phyloP scores from a whole-genome alignment of 2,797 vertebrate genomes.

The Mormyrus hasselquistii region DNA sequence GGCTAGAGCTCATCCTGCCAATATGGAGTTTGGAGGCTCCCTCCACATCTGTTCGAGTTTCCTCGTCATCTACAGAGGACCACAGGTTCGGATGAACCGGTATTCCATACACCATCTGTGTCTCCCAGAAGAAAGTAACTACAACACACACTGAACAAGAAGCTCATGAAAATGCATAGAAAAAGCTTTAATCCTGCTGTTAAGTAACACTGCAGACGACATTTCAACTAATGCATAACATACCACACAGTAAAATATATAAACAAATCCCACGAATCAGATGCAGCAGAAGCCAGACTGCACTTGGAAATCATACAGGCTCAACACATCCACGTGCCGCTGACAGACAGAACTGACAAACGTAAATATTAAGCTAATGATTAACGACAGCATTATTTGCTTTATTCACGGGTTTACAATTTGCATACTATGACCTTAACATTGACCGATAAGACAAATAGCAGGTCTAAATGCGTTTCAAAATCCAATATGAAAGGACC shows the following conservation, averaged over 20 bases:
- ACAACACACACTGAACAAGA: not conserved
- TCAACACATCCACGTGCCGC: not conserved
- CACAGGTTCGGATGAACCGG: not conserved
- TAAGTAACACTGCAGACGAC: not conserved
- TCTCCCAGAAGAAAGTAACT: not conserved
- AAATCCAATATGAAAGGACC: not conserved
- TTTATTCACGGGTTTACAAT: not conserved
- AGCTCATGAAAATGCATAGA: not conserved
- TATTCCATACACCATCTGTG: not conserved
- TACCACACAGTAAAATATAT: not conserved
- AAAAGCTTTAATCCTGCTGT: not conserved
- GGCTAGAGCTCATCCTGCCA: not conserved
- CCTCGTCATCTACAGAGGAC: not conserved
- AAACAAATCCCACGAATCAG: not conserved
- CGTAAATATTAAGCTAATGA: not conserved
- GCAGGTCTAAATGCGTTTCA: not conserved
- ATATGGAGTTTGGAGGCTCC: not conserved
- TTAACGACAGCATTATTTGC: not conserved
- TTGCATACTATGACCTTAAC: slow-evolving; percentile 3
- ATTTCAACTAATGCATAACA: not conserved
- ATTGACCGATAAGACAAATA: not conserved
- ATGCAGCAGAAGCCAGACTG: not conserved
- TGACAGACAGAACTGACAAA: not conserved
- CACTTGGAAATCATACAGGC: not conserved
- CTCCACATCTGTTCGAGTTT: not conserved